A percentile compares a stretch with the other conserved stretches of the same genome.
Conservation (phyloP, 2,888 invertebrate species). For the Plebejus anna region DNA sequence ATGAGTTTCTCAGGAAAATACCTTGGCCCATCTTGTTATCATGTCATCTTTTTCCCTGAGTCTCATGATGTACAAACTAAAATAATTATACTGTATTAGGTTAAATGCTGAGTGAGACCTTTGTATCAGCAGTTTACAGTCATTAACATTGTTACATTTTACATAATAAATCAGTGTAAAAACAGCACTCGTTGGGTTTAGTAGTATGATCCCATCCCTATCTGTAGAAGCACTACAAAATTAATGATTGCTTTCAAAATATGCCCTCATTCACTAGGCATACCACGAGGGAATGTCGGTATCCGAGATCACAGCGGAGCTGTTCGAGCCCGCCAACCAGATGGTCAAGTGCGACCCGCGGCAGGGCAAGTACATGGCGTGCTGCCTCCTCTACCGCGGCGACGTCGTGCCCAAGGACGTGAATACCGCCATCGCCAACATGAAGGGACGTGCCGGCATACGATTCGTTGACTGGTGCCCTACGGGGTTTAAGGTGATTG, state of each 20-base stretch:
- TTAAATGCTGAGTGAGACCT: too few relatives aligned
- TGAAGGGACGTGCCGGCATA: conserved; percentile 87
- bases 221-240: too few relatives aligned
- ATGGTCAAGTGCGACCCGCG: conserved; percentile 94
- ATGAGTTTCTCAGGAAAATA: too few relatives aligned
- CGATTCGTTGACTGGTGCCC: conserved; percentile 98
- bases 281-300: conserved; percentile 88
- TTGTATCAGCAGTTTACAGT: too few relatives aligned
- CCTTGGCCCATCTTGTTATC: too few relatives aligned
- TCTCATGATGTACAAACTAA: too few relatives aligned
- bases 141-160: too few relatives aligned
- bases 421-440: conserved; percentile 88
- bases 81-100: too few relatives aligned
- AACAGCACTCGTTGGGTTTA: too few relatives aligned
- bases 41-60: too few relatives aligned
- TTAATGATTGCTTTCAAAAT: background rate
- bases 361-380: conserved; percentile 93
- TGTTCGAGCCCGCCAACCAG: conserved; percentile 94
- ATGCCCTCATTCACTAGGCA: conserved; percentile 51
- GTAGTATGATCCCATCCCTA: too few relatives aligned
- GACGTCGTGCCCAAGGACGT: conserved; percentile 95
- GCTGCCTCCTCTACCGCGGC: conserved; percentile 91
- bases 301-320: conserved; percentile 90
- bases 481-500: conserved; percentile 90
- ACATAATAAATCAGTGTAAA: too few relatives aligned